A percentile compares a stretch with the other conserved stretches of the same genome.
Conservation (phyloP, 2,113 vertebrate genomes). For the Excalfactoria chinensis region DNA sequence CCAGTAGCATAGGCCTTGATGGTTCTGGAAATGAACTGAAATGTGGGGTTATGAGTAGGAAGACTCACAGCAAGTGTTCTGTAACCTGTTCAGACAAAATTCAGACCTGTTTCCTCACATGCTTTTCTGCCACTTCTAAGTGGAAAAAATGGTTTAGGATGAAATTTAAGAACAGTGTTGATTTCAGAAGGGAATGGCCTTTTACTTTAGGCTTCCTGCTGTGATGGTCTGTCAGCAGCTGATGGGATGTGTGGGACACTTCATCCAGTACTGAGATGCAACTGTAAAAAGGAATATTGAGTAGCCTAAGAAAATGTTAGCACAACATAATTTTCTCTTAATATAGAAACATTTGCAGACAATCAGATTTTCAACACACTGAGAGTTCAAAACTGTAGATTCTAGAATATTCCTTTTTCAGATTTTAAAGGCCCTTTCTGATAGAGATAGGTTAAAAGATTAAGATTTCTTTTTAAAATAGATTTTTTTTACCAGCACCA, state of each 20-base stretch:
- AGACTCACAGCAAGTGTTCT: neutral
- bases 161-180: neutral
- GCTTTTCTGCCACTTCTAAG: neutral
- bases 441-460: neutral
- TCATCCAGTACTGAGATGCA: neutral
- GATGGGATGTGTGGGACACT: neutral
- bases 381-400: neutral
- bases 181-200: neutral
- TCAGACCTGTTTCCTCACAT: neutral
- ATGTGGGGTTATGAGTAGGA: neutral
- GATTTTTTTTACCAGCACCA: neutral
- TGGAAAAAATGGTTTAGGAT: neutral
- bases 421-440: neutral
- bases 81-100: neutral
- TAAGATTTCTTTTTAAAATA: neutral
- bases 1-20: neutral
- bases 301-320: neutral
- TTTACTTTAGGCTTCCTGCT: neutral
- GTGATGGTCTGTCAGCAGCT: neutral
- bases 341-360: neutral
- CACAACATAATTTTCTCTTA: neutral
- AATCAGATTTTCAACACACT: neutral
- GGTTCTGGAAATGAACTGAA: neutral
- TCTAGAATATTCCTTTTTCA: neutral
- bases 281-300: neutral